Percentiles rank a stretch among this genome's conserved stretches.
phyloP scores from a whole-genome alignment of 2,797 vertebrate genomes.

The Poecilia picta region DNA sequence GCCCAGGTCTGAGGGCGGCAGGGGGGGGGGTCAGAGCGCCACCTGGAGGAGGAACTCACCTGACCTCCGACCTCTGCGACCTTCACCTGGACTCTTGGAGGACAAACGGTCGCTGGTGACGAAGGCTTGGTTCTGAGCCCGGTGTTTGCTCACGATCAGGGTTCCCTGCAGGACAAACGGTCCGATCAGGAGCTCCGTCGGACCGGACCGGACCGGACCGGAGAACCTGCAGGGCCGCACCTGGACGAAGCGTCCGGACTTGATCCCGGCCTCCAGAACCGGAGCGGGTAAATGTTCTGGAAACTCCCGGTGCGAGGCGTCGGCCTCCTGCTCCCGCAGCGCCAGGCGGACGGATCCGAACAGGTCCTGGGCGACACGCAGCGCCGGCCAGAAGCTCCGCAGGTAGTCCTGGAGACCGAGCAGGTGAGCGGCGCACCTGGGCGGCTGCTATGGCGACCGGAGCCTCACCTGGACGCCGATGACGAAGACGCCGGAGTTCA shows the following conservation, averaged over 20 bases:
- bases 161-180: slow-evolving; percentile 79
- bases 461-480: slow-evolving; percentile 90
- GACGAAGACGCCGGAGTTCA: slow-evolving; percentile 90
- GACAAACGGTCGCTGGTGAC: slow-evolving; percentile 83
- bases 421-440: background rate
- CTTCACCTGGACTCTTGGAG: slow-evolving; percentile 85
- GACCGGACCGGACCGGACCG: background rate
- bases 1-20: too few relatives aligned
- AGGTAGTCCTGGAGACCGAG: slow-evolving; percentile 86
- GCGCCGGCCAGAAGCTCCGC: slow-evolving; percentile 90
- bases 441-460: background rate
- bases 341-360: slow-evolving; percentile 87
- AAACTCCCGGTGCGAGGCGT: slow-evolving; percentile 88
- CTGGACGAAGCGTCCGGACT: slow-evolving; percentile 91
- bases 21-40: too few relatives aligned
- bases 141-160: slow-evolving; percentile 91
- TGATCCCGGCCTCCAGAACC: slow-evolving; percentile 91
- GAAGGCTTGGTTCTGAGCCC: slow-evolving; percentile 89
- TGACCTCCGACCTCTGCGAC: background rate
- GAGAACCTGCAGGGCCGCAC: slow-evolving; percentile 67
- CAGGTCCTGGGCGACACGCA: slow-evolving; percentile 87
- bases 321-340: slow-evolving; percentile 83
- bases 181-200: background rate
- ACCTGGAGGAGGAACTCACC: background rate
- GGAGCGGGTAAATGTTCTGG: slow-evolving; percentile 87